phyloP scores from a whole-genome alignment of 1,140 invertebrate genomes.

The Brachionus koreanus region DNA sequence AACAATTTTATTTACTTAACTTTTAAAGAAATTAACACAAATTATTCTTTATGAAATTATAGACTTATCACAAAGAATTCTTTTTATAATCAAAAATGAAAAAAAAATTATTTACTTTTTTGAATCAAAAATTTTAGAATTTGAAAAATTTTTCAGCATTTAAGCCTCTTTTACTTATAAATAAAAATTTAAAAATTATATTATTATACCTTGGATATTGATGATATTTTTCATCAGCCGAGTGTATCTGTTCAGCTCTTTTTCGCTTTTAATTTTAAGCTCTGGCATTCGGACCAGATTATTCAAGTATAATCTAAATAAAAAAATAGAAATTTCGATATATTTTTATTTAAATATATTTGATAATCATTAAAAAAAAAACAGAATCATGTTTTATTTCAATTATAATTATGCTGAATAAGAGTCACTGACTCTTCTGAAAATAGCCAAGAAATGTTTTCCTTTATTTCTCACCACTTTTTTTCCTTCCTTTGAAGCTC shows the following conservation, averaged over 20 bases:
- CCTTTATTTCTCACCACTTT: constrained; percentile 94
- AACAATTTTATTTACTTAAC: background rate
- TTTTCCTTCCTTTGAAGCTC: constrained; percentile 81
- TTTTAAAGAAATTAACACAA: background rate
- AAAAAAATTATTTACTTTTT: background rate
- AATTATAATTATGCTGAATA: background rate
- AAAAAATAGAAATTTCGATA: background rate
- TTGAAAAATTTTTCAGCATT: no score
- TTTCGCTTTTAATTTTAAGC: background rate
- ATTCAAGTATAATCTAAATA: background rate
- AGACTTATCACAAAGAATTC: background rate
- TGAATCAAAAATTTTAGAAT: no score
- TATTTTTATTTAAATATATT: background rate
- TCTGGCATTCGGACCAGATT: background rate
- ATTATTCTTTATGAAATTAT: background rate
- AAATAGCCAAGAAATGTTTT: constrained; percentile 86
- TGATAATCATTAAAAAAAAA: background rate
- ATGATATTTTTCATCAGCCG: constrained; percentile 1
- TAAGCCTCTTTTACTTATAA: no score
- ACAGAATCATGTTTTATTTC: background rate
- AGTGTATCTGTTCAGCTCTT: background rate
- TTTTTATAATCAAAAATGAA: no score
- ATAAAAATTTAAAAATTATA: no score
- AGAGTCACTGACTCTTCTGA: constrained; percentile 63
- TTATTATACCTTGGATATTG: background rate